Evolutionary conservation across 1,140 invertebrate genomes (phyloP).

Genomic region (Zaprionus taronus): DNA sequence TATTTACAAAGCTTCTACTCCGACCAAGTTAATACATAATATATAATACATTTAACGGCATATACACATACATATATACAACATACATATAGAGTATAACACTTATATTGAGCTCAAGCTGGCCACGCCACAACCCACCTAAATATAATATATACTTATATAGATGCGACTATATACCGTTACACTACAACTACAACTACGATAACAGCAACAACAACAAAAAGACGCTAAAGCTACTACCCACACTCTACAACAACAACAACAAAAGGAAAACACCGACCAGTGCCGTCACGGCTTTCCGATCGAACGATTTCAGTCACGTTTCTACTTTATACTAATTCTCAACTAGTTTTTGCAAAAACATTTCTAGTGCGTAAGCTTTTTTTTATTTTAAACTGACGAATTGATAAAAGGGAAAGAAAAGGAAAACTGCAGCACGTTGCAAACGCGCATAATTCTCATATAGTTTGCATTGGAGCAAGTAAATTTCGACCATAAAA

Average conservation of each 20-base stretch:
- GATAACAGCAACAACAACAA: constrained; percentile 26
- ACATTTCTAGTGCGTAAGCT: constrained; percentile 61
- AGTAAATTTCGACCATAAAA: constrained; percentile 48
- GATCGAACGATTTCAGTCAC: constrained; percentile 43
- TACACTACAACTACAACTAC: constrained; percentile 9
- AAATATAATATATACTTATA: constrained; percentile 64
- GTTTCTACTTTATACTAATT: constrained; percentile 47
- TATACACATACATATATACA: constrained; percentile 36
- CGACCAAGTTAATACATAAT: constrained; percentile 65
- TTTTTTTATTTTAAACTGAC: constrained; percentile 44
- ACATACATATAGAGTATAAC: constrained; percentile 31
- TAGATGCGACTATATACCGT: constrained; percentile 46
- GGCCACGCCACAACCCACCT: constrained; percentile 79
- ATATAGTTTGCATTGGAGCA: constrained; percentile 61
- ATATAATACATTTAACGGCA: constrained; percentile 31
- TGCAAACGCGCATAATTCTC: constrained; percentile 68
- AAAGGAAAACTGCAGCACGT: constrained; percentile 52
- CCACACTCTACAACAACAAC: constrained; percentile 22
- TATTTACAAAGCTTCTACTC: constrained; percentile 61
- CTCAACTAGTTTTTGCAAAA: constrained; percentile 66
- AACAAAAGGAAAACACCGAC: constrained; percentile 38
- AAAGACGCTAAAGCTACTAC: constrained; percentile 71
- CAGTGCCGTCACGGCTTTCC: constrained; percentile 55
- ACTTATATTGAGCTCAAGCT: constrained; percentile 76
- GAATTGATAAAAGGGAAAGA: constrained; percentile 7